Percentiles rank a stretch among this genome's conserved stretches.
phyloP scores from a whole-genome alignment of 2,113 vertebrate species.

The Thamnophis sirtalis region DNA sequence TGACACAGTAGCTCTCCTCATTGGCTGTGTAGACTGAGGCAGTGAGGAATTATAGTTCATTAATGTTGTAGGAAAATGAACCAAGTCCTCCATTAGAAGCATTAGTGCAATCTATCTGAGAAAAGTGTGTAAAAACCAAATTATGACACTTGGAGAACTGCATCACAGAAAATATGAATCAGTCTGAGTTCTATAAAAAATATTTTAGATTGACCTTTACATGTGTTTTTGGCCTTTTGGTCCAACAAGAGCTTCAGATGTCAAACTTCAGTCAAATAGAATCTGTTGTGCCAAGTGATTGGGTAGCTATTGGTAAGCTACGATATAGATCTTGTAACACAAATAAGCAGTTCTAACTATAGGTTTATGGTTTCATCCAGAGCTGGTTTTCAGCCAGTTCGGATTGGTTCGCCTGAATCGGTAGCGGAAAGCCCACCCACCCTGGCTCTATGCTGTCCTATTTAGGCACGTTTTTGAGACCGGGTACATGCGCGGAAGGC shows the following conservation, averaged over 20 bases:
- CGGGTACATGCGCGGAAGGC: no score
- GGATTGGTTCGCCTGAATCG: no score
- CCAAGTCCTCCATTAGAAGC: fast-evolving
- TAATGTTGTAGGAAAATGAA: no score
- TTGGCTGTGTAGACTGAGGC: no score
- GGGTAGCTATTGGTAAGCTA: not conserved
- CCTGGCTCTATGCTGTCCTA: no score
- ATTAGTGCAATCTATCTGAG: not conserved
- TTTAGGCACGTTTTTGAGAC: no score
- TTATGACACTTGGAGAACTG: not conserved
- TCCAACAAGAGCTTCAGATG: not conserved
- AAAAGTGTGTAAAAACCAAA: not conserved
- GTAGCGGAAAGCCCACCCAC: no score
- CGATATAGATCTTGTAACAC: not conserved
- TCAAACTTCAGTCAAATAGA: not conserved
- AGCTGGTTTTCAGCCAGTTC: no score
- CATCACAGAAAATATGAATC: not conserved
- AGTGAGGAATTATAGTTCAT: no score
- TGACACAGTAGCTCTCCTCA: no score
- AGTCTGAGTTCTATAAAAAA: not conserved
- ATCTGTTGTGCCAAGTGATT: no score
- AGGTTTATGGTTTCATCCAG: not conserved
- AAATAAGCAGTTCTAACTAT: not conserved
- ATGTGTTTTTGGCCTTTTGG: not conserved
- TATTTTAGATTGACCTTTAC: not conserved